Conservation (phyloP, 1,140 invertebrate species). For the Kradibia gibbosae region DNA sequence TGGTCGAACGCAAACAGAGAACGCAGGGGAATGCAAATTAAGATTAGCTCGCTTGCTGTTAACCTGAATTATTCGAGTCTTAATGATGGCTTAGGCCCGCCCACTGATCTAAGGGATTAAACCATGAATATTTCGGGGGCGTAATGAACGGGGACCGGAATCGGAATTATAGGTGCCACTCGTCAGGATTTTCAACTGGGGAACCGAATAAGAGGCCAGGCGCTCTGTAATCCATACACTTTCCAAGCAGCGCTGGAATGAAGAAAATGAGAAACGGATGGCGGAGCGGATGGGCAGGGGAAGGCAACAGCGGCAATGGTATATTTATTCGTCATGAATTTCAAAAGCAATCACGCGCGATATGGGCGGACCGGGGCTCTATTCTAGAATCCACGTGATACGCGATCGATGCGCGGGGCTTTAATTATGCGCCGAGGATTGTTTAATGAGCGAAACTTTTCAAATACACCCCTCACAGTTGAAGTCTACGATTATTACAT, state of each 20-base stretch:
- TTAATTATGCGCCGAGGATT: conserved; percentile 27
- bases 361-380: background rate
- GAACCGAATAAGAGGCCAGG: conserved; percentile 48
- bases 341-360: conserved; percentile 45
- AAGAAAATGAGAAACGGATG: too few species aligned
- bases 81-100: conserved; percentile 72
- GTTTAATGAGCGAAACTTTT: conserved; percentile 40
- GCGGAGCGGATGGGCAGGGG: too few species aligned
- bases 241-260: background rate
- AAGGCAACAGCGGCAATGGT: too few species aligned
- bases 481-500: conserved; percentile 20
- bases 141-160: conserved; percentile 64
- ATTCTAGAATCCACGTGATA: conserved; percentile 15
- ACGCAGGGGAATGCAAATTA: conserved; percentile 67
- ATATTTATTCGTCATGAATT: conserved; percentile 47
- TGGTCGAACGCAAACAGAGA: conserved; percentile 35
- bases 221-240: conserved; percentile 38
- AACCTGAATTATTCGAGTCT: conserved; percentile 74
- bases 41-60: conserved; percentile 71
- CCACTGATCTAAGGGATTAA: conserved; percentile 72
- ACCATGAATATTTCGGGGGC: conserved; percentile 69
- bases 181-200: conserved; percentile 57
- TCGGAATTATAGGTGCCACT: conserved; percentile 54
- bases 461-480: background rate
- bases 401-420: conserved; percentile 21